A percentile compares a stretch with the other conserved stretches of the same genome.
These are phyloP conservation scores for Kryphioiulus occultus DNA, from an alignment of 2,888 invertebrate genomes.

Conservation along the genomic window DNA sequence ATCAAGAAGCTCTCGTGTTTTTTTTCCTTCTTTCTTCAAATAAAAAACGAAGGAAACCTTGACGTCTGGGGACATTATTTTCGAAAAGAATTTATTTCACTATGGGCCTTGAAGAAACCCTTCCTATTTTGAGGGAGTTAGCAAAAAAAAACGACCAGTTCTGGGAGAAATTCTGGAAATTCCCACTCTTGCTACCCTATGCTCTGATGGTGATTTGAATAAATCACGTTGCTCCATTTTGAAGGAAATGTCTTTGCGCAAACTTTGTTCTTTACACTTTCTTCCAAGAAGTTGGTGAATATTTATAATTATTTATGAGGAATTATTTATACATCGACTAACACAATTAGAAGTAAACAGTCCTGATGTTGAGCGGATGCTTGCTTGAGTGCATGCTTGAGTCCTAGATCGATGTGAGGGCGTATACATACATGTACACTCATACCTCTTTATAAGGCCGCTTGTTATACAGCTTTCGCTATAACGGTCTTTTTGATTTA, in stretches of 20 bases:
- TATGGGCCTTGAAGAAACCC: constrained; percentile 30
- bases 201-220: background rate
- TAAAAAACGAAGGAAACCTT: background rate
- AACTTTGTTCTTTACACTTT: background rate
- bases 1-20: background rate
- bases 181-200: background rate
- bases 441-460: too few relatives aligned
- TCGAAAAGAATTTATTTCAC: background rate
- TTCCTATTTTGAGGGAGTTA: background rate
- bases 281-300: background rate
- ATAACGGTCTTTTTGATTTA: too few relatives aligned
- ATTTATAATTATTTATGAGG: background rate
- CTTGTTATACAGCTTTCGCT: too few relatives aligned
- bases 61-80: constrained; percentile 1
- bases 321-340: too few relatives aligned
- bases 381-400: background rate
- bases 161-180: background rate
- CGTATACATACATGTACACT: too few relatives aligned
- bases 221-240: background rate
- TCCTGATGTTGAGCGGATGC: too few relatives aligned
- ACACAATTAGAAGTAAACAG: too few relatives aligned
- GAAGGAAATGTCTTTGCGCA: background rate
- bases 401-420: background rate
- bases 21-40: background rate
- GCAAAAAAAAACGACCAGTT: background rate